Evolutionary conservation across 2,888 invertebrate species (phyloP).

Genomic region (Hyposoter didymator): DNA sequence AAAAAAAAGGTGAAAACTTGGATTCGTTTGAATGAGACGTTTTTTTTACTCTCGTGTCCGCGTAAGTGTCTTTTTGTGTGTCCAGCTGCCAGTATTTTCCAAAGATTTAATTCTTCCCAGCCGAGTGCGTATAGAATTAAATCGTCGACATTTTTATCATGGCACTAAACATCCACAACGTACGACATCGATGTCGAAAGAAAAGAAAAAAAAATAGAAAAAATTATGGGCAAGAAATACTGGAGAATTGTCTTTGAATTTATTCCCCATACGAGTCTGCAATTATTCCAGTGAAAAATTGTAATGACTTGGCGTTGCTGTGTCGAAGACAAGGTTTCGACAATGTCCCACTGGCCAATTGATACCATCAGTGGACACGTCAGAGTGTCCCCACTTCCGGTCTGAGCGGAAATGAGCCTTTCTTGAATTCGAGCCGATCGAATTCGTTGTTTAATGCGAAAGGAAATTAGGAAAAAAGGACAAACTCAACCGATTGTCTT

Average conservation of each 20-base stretch:
- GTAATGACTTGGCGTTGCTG: neutral
- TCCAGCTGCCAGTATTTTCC: neutral
- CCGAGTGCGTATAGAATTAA: neutral
- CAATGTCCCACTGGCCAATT: neutral
- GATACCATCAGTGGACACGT: neutral
- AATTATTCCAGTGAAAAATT: neutral
- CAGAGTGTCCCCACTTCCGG: neutral
- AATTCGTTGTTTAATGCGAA: neutral
- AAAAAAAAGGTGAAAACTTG: slow-evolving; percentile 25
- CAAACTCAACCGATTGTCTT: neutral
- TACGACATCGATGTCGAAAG: neutral
- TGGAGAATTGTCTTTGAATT: neutral
- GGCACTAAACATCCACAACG: neutral
- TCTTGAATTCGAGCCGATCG: neutral
- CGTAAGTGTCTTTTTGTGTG: neutral
- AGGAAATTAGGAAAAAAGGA: neutral
- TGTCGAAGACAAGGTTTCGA: neutral
- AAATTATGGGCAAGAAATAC: neutral
- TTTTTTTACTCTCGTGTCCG: neutral
- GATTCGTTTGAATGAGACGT: neutral
- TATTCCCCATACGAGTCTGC: neutral
- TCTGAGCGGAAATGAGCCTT: neutral
- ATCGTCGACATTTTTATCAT: neutral
- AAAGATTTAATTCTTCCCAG: neutral
- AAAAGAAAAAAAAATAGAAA: neutral